Evolutionary conservation across 2,888 invertebrate species (phyloP), one percentile per base, ranked within the genome.

Genomic region (Pollenia griseotomentosa): DNA sequence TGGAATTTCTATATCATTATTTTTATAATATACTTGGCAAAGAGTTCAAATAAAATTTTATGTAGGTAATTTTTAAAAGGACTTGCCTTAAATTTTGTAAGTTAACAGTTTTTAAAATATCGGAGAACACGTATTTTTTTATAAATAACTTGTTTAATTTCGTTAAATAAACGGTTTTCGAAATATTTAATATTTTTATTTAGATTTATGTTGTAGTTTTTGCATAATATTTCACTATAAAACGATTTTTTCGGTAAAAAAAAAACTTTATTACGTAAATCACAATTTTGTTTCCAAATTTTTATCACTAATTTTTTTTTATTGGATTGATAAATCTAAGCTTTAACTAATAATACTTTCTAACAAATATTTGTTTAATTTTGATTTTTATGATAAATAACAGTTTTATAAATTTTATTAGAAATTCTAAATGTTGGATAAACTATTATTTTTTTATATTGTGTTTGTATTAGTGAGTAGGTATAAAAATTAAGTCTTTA

Each of bases 401-500:
- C 48, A 63, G 9, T 14, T 63, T 73, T 44, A 57, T n/a, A 9
- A n/a, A 23, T 66, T 59, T 44, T 73, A 10, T 33, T 33, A 33
- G 10, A 8, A 42, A 42, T 42, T 42, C 7, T 55, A 42, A 42
- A 75, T 19, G 19, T 55, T 61, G 33, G 10, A 40, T 9, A 55
- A 9, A 23, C 53, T 71, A 59, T 74, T 53, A 11, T 63, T 66
- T 65, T 19, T 61, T 65, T 65, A 61, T n/a, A 70, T n/a, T 53
- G 14, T 59, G 68, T 59, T 53, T 63, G 2, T 44, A 12, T 14
- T 40, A 33, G n/a, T 63, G 12, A 46, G 8, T 48, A 23, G 53
- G 73, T 77, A 51, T 65, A 75, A 71, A 85, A 80, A 73, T 73
- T 16, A 55, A 71, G 63, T 83, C 65, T 73, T 70, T 82, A 83